Percentiles rank a stretch among this genome's conserved stretches.
phyloP scores from a whole-genome alignment of 2,797 vertebrate species.

The Clarias laeviceps region DNA sequence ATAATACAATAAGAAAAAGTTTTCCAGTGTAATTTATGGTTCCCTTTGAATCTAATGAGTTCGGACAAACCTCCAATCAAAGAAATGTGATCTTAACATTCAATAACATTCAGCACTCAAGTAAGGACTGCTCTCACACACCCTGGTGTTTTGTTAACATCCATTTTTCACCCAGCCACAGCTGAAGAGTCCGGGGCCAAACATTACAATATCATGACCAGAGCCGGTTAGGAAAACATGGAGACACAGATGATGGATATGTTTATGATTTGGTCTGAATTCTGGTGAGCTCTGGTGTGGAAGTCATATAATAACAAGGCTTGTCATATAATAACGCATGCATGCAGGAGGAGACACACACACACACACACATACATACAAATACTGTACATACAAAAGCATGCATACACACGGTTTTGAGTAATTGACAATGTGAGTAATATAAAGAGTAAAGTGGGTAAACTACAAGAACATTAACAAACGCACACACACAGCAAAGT shows the following conservation, averaged over 20 bases:
- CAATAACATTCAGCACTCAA: neutral
- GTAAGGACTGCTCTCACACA: neutral
- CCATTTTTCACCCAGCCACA: slow-evolving; percentile 36
- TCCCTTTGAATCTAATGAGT: neutral
- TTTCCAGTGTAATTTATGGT: neutral
- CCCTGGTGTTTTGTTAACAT: neutral
- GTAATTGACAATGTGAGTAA: neutral
- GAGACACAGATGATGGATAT: slow-evolving; percentile 1
- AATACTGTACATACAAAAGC: neutral
- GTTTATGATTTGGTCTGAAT: slow-evolving; percentile 19
- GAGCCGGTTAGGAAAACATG: slow-evolving; percentile 39
- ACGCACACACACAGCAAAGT: neutral
- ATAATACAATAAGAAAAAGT: neutral
- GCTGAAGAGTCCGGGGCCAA: slow-evolving; percentile 36
- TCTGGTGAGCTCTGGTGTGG: neutral
- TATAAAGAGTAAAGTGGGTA: neutral
- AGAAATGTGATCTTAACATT: neutral
- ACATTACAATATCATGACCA: slow-evolving; percentile 19
- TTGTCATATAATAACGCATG: neutral
- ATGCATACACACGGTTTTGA: neutral
- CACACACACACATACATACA: neutral
- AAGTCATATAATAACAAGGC: neutral
- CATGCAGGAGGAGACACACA: slow-evolving; percentile 4
- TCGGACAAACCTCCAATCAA: slow-evolving; percentile 18
- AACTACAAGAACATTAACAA: neutral